Evolutionary conservation across 2,113 vertebrate species (phyloP).

Genomic region (Cricetomys ansorgei): DNA sequence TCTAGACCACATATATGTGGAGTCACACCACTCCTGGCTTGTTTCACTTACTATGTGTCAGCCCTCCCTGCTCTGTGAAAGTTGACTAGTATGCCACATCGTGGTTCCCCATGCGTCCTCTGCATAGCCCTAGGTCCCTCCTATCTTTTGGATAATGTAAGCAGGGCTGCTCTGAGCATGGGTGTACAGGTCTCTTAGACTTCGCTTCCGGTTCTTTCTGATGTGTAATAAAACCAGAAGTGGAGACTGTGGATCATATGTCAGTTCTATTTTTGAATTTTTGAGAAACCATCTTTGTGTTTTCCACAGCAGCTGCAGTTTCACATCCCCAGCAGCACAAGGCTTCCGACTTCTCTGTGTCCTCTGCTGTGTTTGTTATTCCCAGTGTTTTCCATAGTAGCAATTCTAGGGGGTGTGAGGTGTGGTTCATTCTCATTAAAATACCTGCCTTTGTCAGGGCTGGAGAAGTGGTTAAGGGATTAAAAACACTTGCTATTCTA

Average conservation of each 20-base stretch:
- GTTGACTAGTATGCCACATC: fast-evolving
- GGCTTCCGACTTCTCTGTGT: not conserved
- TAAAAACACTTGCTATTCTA: not conserved
- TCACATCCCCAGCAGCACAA: not conserved
- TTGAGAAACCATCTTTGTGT: not conserved
- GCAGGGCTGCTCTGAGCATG: not conserved
- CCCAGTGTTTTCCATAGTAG: not conserved
- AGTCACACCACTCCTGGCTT: not conserved
- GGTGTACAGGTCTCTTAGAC: not conserved
- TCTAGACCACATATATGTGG: not conserved
- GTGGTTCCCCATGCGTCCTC: fast-evolving
- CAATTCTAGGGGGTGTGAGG: not conserved
- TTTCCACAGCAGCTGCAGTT: not conserved
- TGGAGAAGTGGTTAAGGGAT: not conserved
- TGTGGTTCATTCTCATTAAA: not conserved
- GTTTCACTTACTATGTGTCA: not conserved
- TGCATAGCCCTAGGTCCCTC: not conserved
- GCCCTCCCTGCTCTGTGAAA: not conserved
- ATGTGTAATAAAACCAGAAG: not conserved
- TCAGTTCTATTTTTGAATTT: not conserved
- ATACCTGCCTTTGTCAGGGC: not conserved
- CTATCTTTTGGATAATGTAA: not conserved
- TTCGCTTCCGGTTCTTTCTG: not conserved
- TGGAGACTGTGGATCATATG: not conserved
- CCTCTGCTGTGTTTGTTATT: not conserved